phyloP scores from a whole-genome alignment of 2,888 invertebrate genomes.

The Drosophila birchii region DNA sequence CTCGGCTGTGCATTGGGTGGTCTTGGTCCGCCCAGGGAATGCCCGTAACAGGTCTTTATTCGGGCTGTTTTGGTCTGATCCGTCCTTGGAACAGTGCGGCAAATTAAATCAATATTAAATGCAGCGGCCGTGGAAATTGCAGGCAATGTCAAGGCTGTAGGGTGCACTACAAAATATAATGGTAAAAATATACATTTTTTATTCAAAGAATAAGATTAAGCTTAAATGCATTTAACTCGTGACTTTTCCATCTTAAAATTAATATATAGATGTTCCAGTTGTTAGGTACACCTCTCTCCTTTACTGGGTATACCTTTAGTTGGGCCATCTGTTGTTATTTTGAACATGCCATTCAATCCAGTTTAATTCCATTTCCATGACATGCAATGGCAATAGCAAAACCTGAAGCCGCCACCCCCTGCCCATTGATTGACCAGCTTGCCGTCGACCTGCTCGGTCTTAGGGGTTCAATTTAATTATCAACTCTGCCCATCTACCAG shows the following conservation, averaged over 20 bases:
- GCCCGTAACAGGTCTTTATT: conserved; percentile 18
- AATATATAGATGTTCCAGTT: background rate
- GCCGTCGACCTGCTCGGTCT: conserved; percentile 7
- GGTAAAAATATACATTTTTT: rapidly evolving
- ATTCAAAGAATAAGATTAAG: no score
- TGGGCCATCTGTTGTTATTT: conserved; percentile 19
- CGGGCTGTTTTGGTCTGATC: conserved; percentile 22
- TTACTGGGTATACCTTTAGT: background rate
- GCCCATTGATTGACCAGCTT: conserved; percentile 9
- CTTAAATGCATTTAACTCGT: background rate
- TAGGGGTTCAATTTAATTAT: conserved; percentile 38
- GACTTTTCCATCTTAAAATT: background rate
- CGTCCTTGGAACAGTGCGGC: conserved; percentile 46
- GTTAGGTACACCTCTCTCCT: background rate
- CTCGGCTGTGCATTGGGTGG: conserved; percentile 2
- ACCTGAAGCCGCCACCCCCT: conserved; percentile 9
- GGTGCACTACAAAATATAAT: conserved; percentile 1
- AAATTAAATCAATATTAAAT: conserved; percentile 76
- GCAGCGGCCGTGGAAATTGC: conserved; percentile 47
- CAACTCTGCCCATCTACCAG: conserved; percentile 18
- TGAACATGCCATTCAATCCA: conserved; percentile 26
- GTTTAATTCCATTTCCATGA: conserved; percentile 42
- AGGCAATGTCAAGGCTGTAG: conserved; percentile 47
- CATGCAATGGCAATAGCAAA: conserved; percentile 33
- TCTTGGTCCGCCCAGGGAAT: conserved; percentile 9